These are phyloP conservation scores for Gila orcuttii DNA, from an alignment of 2,113 vertebrate species.

Conservation along the genomic window DNA sequence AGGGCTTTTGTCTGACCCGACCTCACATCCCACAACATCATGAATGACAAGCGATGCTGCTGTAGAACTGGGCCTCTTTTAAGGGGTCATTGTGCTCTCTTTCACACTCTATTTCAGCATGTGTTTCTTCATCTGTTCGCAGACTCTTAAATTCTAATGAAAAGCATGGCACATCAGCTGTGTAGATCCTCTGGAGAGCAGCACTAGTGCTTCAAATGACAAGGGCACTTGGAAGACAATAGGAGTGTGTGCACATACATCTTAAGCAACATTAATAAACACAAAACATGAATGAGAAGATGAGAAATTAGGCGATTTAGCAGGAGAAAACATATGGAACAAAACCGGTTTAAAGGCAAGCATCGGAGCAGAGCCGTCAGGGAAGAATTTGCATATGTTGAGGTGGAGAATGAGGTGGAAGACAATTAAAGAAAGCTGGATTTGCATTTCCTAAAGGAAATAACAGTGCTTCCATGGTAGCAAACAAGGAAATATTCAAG, in stretches of 20 bases:
- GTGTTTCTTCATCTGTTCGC: background rate
- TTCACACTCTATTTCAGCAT: background rate
- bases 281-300: conserved; percentile 20
- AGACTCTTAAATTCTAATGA: background rate
- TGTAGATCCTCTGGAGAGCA: conserved; percentile 31
- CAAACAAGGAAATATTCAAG: background rate
- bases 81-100: background rate
- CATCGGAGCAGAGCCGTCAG: background rate
- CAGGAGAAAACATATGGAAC: conserved; percentile 7
- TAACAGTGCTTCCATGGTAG: background rate
- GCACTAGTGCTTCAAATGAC: conserved; percentile 26
- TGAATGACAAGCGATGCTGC: conserved; percentile 10
- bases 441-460: conserved; percentile 21
- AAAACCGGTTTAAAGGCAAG: background rate
- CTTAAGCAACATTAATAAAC: background rate
- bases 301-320: background rate
- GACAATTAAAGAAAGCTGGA: background rate
- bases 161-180: conserved; percentile 3
- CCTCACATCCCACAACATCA: conserved; percentile 19
- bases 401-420: conserved; percentile 4
- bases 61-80: background rate
- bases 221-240: conserved; percentile 42
- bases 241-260: conserved; percentile 18
- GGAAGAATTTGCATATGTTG: background rate
- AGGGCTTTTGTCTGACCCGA: background rate